Evolutionary conservation across 1,140 invertebrate species (phyloP).

Genomic region (Trachelipus rathkii): DNA sequence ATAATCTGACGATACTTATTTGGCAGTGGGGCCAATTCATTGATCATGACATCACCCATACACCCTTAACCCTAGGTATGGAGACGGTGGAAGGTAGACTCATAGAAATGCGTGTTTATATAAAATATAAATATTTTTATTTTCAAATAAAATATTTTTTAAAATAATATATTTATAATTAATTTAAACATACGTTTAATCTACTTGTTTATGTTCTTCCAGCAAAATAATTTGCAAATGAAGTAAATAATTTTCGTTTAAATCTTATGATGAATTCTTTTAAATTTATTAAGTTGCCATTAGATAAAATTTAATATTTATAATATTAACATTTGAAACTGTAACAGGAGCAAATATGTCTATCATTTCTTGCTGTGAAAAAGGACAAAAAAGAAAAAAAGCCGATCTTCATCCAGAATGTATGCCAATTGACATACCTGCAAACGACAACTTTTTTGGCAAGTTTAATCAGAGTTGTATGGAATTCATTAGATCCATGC

Average conservation of each 20-base stretch:
- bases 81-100: background rate
- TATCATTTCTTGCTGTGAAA: constrained; percentile 61
- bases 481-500: constrained; percentile 52
- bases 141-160: too few species aligned
- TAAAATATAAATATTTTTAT: too few species aligned
- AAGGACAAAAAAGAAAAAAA: constrained; percentile 53
- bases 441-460: constrained; percentile 46
- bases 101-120: too few species aligned
- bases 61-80: constrained; percentile 54
- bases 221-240: too few species aligned
- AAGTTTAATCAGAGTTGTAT: constrained; percentile 49
- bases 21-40: constrained; percentile 83
- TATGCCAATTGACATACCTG: constrained; percentile 46
- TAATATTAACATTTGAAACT: too few species aligned
- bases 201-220: too few species aligned
- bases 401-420: constrained; percentile 47
- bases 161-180: too few species aligned
- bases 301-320: too few species aligned
- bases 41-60: constrained; percentile 89
- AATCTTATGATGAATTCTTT: too few species aligned
- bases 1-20: constrained; percentile 28
- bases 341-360: constrained; percentile 24
- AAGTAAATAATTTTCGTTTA: too few species aligned
- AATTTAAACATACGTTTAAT: too few species aligned
- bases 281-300: too few species aligned